These are phyloP conservation scores for Neocrepidodera transversa DNA, from an alignment of 2,888 invertebrate genomes.

Conservation along the genomic window DNA sequence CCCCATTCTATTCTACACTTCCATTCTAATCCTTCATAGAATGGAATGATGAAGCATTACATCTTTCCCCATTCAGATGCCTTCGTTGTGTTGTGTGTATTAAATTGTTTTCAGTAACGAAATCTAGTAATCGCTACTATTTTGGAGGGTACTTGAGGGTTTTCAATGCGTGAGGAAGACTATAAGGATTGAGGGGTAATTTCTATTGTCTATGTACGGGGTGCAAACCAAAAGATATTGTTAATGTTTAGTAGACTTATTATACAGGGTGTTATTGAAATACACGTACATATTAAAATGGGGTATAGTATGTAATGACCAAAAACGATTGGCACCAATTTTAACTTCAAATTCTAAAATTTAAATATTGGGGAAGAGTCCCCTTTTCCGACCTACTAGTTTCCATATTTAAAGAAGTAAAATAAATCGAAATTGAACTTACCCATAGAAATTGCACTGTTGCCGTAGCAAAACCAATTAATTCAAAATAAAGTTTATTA, in stretches of 20 bases:
- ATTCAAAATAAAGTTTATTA: no score
- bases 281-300: no score
- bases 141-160: slow-evolving; percentile 51
- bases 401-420: no score
- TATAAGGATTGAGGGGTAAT: slow-evolving; percentile 45
- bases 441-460: no score
- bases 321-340: no score
- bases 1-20: slow-evolving; percentile 38
- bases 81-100: slow-evolving; percentile 35
- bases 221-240: neutral
- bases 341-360: no score
- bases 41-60: slow-evolving; percentile 39
- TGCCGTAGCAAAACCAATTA: no score
- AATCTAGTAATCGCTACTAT: slow-evolving; percentile 52
- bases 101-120: slow-evolving; percentile 49
- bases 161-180: slow-evolving; percentile 49
- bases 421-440: no score
- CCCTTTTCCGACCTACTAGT: no score
- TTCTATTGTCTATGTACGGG: slow-evolving; percentile 46
- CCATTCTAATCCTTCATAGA: slow-evolving; percentile 37
- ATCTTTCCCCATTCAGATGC: slow-evolving; percentile 35
- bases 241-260: neutral
- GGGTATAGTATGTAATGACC: no score
- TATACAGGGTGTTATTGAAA: neutral
- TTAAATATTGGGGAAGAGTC: no score